Percentiles rank a stretch among this genome's conserved stretches.
Evolutionary conservation across 1,140 invertebrate species (phyloP).

Genomic region (Eriocheir sinensis): DNA sequence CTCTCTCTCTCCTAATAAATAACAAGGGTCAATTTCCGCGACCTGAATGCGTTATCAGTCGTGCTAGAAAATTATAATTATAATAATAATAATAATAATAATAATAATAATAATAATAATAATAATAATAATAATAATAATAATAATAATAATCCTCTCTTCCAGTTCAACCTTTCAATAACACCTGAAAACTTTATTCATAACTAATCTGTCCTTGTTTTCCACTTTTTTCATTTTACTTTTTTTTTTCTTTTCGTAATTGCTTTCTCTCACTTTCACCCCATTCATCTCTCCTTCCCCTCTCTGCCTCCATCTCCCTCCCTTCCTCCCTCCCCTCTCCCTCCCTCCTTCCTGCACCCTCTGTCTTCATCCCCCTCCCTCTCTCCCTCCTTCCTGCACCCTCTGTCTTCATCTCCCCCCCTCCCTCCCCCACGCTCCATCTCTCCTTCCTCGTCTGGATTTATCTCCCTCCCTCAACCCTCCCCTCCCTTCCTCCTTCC

Average conservation of each 20-base stretch:
- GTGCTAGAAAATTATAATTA: not conserved
- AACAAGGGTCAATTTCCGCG: not conserved
- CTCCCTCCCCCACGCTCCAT: not conserved
- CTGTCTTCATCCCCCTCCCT: too few species aligned
- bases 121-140: conserved; percentile 13
- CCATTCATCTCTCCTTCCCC: too few species aligned
- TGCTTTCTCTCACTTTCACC: too few species aligned
- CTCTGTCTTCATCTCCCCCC: not conserved
- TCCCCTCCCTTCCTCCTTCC: not conserved
- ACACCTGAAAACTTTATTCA: too few species aligned
- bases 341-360: too few species aligned
- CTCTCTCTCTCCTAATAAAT: not conserved
- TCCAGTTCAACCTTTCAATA: too few species aligned
- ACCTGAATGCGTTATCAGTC: not conserved
- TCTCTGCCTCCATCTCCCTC: too few species aligned
- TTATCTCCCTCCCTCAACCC: not conserved
- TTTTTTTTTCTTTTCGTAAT: too few species aligned
- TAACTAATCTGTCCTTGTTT: too few species aligned
- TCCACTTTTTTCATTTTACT: too few species aligned
- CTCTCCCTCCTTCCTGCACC: too few species aligned
- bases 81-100: not conserved
- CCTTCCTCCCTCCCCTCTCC: not conserved
- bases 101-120: conserved; percentile 8
- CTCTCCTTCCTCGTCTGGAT: not conserved
- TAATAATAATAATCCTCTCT: too few species aligned